Percentiles rank a stretch among this genome's conserved stretches.
These are phyloP conservation scores for Urosaurus nigricauda DNA, from an alignment of 2,797 vertebrate species.

Conservation along the genomic window DNA sequence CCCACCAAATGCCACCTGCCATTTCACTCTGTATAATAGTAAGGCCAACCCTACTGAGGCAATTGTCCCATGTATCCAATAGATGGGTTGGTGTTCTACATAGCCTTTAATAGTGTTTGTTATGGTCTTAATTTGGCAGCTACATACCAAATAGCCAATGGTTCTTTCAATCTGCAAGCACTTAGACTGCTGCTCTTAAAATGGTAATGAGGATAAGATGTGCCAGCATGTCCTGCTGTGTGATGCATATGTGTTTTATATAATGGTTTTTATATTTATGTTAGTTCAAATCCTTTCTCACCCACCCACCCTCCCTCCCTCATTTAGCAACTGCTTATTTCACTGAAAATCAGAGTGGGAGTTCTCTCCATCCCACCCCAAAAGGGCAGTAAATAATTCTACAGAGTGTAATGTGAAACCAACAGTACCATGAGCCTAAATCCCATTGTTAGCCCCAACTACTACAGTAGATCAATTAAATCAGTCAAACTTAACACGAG, in stretches of 20 bases:
- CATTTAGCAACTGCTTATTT: background rate
- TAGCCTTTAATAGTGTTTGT: too few relatives aligned
- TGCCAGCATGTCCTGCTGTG: background rate
- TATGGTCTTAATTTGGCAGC: background rate
- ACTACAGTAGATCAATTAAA: too few relatives aligned
- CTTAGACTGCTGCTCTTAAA: background rate
- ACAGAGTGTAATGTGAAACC: background rate
- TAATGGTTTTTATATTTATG: conserved; percentile 14
- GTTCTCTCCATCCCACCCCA: background rate
- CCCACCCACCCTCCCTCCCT: background rate
- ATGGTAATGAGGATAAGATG: conserved; percentile 10
- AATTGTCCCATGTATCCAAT: background rate
- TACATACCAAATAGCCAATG: background rate
- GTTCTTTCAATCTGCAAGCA: background rate
- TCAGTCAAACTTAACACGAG: too few relatives aligned
- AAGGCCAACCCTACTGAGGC: too few relatives aligned
- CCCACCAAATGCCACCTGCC: too few relatives aligned
- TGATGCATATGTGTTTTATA: background rate
- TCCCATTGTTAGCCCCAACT: too few relatives aligned
- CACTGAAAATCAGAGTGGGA: conserved; percentile 21
- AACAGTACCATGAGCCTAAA: background rate
- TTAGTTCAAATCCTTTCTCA: background rate
- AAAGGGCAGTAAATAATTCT: background rate
- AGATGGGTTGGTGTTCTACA: background rate
- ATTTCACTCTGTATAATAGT: too few relatives aligned